A percentile compares a stretch with the other conserved stretches of the same genome.
phyloP scores from a whole-genome alignment of 2,797 vertebrate genomes.

The Haliaeetus vocifer region DNA sequence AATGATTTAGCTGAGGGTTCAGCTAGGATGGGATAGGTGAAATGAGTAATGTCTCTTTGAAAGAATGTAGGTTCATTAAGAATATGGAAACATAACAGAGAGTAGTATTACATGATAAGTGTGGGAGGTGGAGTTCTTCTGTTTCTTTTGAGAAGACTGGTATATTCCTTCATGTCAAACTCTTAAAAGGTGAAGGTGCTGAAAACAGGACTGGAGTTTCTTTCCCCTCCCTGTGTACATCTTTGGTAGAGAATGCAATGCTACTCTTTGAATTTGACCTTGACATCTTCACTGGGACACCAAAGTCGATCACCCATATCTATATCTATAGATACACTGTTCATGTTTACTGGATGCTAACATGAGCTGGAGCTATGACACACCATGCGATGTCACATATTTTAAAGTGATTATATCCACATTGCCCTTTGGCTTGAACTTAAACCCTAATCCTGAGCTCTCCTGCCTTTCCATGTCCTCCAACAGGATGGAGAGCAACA shows the following conservation, averaged over 20 bases:
- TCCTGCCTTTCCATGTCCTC: neutral
- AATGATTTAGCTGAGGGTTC: neutral
- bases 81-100: neutral
- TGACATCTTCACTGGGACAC: neutral
- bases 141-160: neutral
- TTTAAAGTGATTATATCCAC: neutral
- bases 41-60: neutral
- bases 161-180: neutral
- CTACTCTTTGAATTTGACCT: neutral
- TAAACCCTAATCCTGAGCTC: neutral
- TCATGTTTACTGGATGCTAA: neutral
- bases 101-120: neutral
- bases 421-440: neutral
- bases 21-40: neutral
- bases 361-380: neutral
- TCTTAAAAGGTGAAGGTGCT: neutral
- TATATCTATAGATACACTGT: neutral
- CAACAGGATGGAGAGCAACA: neutral
- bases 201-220: neutral
- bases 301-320: neutral
- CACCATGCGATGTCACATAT: neutral
- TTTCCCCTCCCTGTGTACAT: neutral
- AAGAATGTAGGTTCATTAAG: neutral
- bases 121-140: neutral
- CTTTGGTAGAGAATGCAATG: neutral